Evolutionary conservation across 2,888 invertebrate species (phyloP).

Genomic region (Microctonus hyperodae): DNA sequence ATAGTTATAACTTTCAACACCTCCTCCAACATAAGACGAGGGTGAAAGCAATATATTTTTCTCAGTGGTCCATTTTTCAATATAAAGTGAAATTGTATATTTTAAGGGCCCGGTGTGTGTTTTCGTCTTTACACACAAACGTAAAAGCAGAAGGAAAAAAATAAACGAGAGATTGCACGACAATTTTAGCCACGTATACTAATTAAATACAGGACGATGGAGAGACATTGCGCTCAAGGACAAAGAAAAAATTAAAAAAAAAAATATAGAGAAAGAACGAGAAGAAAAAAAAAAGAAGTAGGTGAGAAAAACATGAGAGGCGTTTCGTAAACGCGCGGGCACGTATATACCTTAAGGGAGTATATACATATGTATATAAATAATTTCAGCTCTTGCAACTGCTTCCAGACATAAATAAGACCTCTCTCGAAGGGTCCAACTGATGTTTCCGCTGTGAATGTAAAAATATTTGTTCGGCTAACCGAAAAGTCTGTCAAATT

Average conservation of each 20-base stretch:
- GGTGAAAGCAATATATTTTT: not conserved
- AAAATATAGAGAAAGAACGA: not conserved
- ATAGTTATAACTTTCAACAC: not conserved
- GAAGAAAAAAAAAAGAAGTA: no score
- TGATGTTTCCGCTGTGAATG: slow-evolving; percentile 19
- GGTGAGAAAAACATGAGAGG: slow-evolving; percentile 8
- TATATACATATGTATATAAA: not conserved
- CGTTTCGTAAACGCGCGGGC: not conserved
- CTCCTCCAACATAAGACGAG: not conserved
- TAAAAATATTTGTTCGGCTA: slow-evolving; percentile 30
- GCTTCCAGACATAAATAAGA: slow-evolving; percentile 24
- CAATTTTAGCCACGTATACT: not conserved
- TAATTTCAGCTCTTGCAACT: not conserved
- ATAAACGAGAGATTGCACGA: not conserved
- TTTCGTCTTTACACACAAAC: not conserved
- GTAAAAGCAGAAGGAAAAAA: no score
- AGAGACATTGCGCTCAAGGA: not conserved
- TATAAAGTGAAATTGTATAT: not conserved
- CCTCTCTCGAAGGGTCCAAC: slow-evolving; percentile 17
- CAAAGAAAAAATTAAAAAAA: not conserved
- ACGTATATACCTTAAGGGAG: not conserved
- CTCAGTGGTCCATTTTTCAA: not conserved
- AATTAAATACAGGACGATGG: not conserved
- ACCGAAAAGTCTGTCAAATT: slow-evolving; percentile 21
- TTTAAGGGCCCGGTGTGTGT: not conserved